Conservation (phyloP, 2,888 invertebrate genomes). For the Thecophora atra region DNA sequence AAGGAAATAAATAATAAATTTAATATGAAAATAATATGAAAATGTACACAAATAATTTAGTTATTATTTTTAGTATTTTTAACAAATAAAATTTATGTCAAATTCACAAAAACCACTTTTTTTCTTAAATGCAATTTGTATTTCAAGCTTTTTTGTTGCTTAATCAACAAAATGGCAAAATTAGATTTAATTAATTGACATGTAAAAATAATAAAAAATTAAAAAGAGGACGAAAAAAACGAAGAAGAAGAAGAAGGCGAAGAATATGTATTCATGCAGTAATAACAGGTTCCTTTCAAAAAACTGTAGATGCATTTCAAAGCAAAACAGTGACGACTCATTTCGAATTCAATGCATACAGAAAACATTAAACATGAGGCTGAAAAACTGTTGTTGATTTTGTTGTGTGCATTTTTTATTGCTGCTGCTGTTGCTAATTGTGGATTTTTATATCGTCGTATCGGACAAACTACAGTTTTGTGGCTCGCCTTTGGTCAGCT, state of each 20-base stretch:
- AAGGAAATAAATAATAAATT: no score
- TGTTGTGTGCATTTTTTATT: no score
- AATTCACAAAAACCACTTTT: no score
- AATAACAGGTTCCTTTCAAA: constrained; percentile 1
- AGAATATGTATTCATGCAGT: background rate
- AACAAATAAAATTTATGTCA: no score
- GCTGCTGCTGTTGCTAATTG: background rate
- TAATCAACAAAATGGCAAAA: no score
- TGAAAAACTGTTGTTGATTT: no score
- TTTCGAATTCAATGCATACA: background rate
- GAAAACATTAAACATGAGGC: background rate
- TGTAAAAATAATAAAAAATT: background rate
- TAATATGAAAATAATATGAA: no score
- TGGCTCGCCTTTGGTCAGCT: constrained; percentile 15
- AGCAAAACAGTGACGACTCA: background rate
- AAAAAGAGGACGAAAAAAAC: background rate
- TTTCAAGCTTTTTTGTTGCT: no score
- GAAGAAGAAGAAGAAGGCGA: background rate
- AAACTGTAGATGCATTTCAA: background rate
- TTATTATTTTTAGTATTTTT: no score
- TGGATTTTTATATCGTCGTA: constrained; percentile 7
- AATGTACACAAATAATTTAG: no score
- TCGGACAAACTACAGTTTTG: constrained; percentile 22
- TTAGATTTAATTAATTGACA: background rate
- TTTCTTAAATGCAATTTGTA: no score